Percentiles rank a stretch among this genome's conserved stretches.
These are phyloP conservation scores for Sebastiscus albofasciatus DNA, from an alignment of 2,797 vertebrate species.

Conservation along the genomic window DNA sequence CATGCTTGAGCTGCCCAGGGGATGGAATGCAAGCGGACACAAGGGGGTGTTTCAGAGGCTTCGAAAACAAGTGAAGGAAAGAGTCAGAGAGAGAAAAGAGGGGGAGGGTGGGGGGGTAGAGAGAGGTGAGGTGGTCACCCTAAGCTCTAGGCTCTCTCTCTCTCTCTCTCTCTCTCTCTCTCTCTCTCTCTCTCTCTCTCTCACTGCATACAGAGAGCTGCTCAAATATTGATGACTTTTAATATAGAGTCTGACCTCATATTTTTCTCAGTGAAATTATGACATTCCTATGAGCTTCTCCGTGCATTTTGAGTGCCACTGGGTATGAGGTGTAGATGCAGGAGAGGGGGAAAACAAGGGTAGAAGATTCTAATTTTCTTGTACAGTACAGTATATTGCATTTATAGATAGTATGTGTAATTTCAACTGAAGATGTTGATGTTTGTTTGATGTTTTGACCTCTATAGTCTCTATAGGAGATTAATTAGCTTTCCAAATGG, in stretches of 20 bases:
- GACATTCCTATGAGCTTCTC: constrained; percentile 41
- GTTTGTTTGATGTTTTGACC: not conserved
- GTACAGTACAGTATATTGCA: not conserved
- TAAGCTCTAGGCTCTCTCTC: constrained; percentile 37
- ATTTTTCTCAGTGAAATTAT: constrained; percentile 65
- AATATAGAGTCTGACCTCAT: constrained; percentile 77
- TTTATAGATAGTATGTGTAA: not conserved
- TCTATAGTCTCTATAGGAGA: not conserved
- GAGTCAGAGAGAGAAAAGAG: not conserved
- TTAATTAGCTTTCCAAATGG: not conserved
- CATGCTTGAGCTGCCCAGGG: constrained; percentile 78
- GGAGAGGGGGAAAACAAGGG: not conserved
- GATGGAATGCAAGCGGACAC: constrained; percentile 75
- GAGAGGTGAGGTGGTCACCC: constrained; percentile 49
- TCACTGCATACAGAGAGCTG: constrained; percentile 54
- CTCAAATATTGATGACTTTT: constrained; percentile 80
- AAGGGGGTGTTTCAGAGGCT: constrained; percentile 79
- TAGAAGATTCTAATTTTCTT: not conserved
- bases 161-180: constrained; percentile 31
- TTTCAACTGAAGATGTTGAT: not conserved
- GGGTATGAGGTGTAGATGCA: constrained; percentile 9
- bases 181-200: constrained; percentile 32
- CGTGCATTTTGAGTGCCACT: constrained; percentile 24
- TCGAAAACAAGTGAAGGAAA: constrained; percentile 68
- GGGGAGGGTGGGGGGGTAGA: not conserved